These are phyloP conservation scores for Ibycter americanus DNA, from an alignment of 2,797 vertebrate species.

Conservation along the genomic window DNA sequence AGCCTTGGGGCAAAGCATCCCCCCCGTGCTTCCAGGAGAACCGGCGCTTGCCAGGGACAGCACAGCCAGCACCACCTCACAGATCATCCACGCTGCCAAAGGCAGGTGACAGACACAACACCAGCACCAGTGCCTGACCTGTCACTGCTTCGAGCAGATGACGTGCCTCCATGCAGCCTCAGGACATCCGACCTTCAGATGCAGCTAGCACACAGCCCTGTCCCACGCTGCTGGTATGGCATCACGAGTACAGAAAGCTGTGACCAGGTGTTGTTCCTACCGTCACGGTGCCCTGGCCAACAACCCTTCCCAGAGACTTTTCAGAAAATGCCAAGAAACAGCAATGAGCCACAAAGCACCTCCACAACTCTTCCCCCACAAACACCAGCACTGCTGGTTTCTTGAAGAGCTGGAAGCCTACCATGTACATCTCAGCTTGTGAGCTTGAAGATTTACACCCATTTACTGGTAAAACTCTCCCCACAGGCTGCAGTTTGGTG, in stretches of 20 bases:
- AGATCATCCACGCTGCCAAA: neutral
- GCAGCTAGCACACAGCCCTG: neutral
- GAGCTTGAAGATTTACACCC: neutral
- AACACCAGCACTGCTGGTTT: neutral
- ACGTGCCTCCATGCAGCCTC: neutral
- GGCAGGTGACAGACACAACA: neutral
- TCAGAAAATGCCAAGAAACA: neutral
- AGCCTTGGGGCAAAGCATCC: neutral
- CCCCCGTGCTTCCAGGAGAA: neutral
- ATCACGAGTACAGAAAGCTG: neutral
- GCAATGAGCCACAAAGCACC: neutral
- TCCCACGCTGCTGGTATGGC: neutral
- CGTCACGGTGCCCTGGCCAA: neutral
- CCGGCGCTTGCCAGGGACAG: rapidly evolving
- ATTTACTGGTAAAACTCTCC: neutral
- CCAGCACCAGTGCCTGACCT: neutral
- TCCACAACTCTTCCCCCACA: neutral
- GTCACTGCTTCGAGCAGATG: rapidly evolving
- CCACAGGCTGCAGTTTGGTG: rapidly evolving
- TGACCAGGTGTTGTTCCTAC: neutral
- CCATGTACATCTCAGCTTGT: neutral
- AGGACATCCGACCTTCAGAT: neutral
- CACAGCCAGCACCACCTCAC: neutral
- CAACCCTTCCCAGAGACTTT: neutral
- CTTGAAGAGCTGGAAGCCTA: neutral